phyloP scores from a whole-genome alignment of 2,888 invertebrate genomes.

The Nephrotoma flavescens region DNA sequence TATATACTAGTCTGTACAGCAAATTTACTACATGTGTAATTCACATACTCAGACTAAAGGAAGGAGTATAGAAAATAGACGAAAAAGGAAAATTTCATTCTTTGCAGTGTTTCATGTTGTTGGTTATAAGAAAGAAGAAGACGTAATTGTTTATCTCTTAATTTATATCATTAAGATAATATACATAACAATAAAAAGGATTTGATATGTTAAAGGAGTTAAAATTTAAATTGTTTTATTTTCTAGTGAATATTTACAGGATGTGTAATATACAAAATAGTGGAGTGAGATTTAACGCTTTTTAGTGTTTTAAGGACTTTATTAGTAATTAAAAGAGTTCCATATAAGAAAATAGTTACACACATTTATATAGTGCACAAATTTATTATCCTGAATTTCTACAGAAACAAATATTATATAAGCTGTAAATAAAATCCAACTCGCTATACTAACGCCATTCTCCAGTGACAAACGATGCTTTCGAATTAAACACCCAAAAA shows the following conservation, averaged over 20 bases:
- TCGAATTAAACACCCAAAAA: background rate
- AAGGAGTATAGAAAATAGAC: background rate
- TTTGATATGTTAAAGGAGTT: background rate
- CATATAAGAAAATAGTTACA: background rate
- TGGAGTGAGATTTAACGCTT: background rate
- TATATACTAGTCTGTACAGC: background rate
- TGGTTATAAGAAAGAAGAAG: background rate
- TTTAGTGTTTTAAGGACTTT: background rate
- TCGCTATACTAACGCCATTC: background rate
- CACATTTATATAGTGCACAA: background rate
- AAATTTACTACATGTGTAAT: background rate
- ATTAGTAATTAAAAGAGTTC: background rate
- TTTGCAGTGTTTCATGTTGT: background rate
- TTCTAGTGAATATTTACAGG: background rate
- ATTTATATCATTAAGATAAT: background rate
- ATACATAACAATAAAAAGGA: background rate
- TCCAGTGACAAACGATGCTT: background rate
- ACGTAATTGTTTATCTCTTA: background rate
- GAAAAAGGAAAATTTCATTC: background rate
- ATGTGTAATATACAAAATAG: background rate
- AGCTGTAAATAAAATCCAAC: background rate
- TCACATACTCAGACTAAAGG: background rate
- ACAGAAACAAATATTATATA: background rate
- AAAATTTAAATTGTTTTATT: background rate
- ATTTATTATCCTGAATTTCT: background rate